Base-by-base conservation (phyloP, 2,797 vertebrate species). In the Phoeniculus purpureus region DNA sequence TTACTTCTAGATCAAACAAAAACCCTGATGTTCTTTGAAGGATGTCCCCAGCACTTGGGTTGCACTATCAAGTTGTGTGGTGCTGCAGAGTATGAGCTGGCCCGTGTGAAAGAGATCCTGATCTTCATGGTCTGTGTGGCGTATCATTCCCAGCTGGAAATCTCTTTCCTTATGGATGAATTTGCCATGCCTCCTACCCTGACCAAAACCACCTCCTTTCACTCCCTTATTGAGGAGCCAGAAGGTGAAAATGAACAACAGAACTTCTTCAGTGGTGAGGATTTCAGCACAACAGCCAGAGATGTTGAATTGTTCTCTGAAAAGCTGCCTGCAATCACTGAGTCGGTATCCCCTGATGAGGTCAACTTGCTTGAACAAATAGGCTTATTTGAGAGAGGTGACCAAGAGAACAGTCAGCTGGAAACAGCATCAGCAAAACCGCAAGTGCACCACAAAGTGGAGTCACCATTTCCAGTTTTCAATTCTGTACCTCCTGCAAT, bases 141-240 rank as follows among this genome's bases (percentile, higher is more conserved):
- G 71, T 99, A 99, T 96, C 99, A 99, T 97, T 99, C 98, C 26
- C 99, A 99, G 94, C 97, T 99, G 76, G 99, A 99, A 97, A 99
- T 99, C 88, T 99, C 99, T n/a, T 99, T 99, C 95, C 99, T 99
- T 82, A 99, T 99, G 99, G 99, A 99, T 66, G 99, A 99, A 93
- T 99, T 99, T 86, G 99, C 99, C 51, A 99, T 99, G 99, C 99
- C 99, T 3, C 99, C 99, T 47, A 98, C 98, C 56, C 92, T 99
- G 76, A 92, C 97, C 23, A 98, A 98, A 87, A 98, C 97, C 74
- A 78, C 97, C 68, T 99, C 98, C 10, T 98, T 99, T 92, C 98
- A 98, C 29, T 98, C 98, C 87, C 97, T 99, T 85, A 97, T 99
- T 87, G 99, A 99, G 78, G 98, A 97, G 13, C 95, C 95, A n/a